phyloP scores from a whole-genome alignment of 2,888 invertebrate species.

The Galeruca laticollis region DNA sequence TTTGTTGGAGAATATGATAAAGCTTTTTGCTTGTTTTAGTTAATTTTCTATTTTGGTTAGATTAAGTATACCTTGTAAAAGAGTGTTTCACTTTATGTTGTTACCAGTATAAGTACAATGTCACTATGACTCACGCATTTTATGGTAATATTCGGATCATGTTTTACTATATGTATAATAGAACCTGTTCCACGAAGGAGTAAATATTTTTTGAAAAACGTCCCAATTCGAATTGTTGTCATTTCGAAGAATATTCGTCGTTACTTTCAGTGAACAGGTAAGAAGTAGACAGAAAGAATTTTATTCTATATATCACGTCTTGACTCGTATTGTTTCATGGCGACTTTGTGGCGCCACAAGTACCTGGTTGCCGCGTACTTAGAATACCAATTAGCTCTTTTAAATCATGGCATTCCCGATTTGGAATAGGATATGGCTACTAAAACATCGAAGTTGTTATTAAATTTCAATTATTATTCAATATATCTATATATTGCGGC shows the following conservation, averaged over 20 bases:
- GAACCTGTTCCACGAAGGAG: neutral
- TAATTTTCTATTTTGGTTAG: no score
- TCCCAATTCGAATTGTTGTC: constrained; percentile 6
- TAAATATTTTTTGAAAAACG: constrained; percentile 10
- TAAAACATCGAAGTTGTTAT: neutral
- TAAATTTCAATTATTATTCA: neutral
- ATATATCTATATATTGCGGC: neutral
- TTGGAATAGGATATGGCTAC: constrained; percentile 21
- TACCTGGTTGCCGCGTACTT: constrained; percentile 63
- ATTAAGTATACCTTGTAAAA: no score
- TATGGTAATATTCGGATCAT: neutral
- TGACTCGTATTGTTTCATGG: constrained; percentile 61
- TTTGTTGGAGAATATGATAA: no score
- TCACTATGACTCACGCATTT: neutral
- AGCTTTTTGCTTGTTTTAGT: no score
- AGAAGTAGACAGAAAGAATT: constrained; percentile 51
- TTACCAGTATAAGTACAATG: neutral
- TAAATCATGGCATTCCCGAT: constrained; percentile 43
- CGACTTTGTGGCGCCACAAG: constrained; percentile 63
- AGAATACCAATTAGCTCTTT: constrained; percentile 63
- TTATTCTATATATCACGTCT: constrained; percentile 62
- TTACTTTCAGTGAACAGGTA: constrained; percentile 50
- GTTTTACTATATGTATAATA: neutral
- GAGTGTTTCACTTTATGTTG: neutral
- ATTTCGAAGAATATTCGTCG: constrained; percentile 11